Percentiles rank a stretch among this genome's conserved stretches.
These are phyloP conservation scores for Saxidomus purpurata DNA, from an alignment of 1,140 invertebrate species.

Conservation along the genomic window DNA sequence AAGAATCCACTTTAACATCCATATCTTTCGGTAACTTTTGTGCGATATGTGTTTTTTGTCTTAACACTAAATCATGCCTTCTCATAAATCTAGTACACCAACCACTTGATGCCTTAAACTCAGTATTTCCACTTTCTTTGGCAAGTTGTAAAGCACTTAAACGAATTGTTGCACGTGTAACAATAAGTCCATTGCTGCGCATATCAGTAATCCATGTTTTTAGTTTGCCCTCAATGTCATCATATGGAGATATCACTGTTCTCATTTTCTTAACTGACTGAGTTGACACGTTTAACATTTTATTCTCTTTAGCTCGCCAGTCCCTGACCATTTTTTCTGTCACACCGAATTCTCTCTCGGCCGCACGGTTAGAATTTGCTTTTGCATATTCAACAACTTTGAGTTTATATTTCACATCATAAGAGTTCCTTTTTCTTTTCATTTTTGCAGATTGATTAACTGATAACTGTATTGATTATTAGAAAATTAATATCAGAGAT, in stretches of 20 bases:
- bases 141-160: not conserved
- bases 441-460: no score
- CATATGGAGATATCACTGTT: no score
- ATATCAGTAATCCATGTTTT: no score
- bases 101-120: slow-evolving; percentile 59
- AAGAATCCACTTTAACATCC: slow-evolving; percentile 31
- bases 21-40: slow-evolving; percentile 60
- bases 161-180: no score
- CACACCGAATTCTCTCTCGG: slow-evolving; percentile 56
- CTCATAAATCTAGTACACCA: slow-evolving; percentile 61
- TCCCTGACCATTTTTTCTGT: slow-evolving; percentile 38
- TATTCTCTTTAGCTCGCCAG: not conserved
- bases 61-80: slow-evolving; percentile 17
- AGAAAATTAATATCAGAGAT: no score
- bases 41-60: slow-evolving; percentile 49
- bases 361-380: slow-evolving; percentile 26
- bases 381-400: slow-evolving; percentile 49
- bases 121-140: not conserved
- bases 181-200: no score
- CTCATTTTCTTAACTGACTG: no score
- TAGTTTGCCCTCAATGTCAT: no score
- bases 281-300: no score
- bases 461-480: no score
- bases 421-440: not conserved
- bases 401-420: slow-evolving; percentile 34